Evolutionary conservation across 2,797 vertebrate genomes (phyloP).

Genomic region (Hephaestus fuliginosus): DNA sequence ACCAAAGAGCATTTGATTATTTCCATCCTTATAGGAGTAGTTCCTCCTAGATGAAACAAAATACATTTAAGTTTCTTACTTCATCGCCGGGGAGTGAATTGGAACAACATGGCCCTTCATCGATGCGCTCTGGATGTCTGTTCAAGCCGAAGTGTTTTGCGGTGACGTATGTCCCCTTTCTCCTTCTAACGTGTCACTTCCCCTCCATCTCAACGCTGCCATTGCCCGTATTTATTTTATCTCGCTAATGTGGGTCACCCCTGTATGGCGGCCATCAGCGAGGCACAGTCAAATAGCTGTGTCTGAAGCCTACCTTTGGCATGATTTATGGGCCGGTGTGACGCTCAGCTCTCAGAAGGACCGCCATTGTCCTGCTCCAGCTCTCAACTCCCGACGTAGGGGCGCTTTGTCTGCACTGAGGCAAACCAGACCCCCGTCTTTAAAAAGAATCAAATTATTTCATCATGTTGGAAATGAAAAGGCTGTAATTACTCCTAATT

Average conservation of each 20-base stretch:
- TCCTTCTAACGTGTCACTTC: constrained; percentile 80
- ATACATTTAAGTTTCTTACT: constrained; percentile 54
- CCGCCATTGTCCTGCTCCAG: constrained; percentile 92
- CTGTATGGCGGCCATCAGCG: constrained; percentile 87
- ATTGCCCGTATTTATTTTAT: constrained; percentile 90
- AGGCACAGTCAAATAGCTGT: constrained; percentile 87
- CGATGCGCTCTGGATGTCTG: constrained; percentile 62
- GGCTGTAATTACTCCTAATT: constrained; percentile 99
- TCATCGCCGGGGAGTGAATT: constrained; percentile 59
- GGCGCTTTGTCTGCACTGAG: constrained; percentile 96
- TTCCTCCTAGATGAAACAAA: constrained; percentile 62
- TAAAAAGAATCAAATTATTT: constrained; percentile 99
- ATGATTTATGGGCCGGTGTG: constrained; percentile 93
- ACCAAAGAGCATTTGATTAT: constrained; percentile 70
- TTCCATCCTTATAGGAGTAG: constrained; percentile 64
- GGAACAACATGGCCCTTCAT: constrained; percentile 73
- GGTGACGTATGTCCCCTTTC: constrained; percentile 80
- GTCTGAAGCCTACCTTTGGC: constrained; percentile 89
- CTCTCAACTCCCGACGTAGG: constrained; percentile 91
- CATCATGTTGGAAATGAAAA: constrained; percentile 99
- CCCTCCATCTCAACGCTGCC: constrained; percentile 79
- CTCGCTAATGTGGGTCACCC: constrained; percentile 88
- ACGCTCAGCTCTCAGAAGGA: constrained; percentile 88
- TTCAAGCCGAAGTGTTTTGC: constrained; percentile 66
- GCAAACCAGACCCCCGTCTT: constrained; percentile 97